Evolutionary conservation across 2,113 vertebrate genomes (phyloP).

Genomic region (Mus pahari): DNA sequence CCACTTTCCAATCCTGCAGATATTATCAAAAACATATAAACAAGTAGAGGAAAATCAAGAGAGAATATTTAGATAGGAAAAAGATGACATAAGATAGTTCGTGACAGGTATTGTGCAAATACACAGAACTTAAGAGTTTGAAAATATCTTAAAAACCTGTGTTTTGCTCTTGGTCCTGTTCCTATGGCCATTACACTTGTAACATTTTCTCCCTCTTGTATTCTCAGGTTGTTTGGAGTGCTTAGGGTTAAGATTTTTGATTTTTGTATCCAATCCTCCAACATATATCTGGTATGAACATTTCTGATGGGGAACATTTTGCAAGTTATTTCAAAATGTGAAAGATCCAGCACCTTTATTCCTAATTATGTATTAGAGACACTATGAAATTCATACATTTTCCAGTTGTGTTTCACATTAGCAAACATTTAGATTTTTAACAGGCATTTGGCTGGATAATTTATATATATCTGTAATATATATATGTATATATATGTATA

Average conservation of each 20-base stretch:
- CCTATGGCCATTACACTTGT: background rate
- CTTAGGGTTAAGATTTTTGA: background rate
- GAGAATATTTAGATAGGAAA: background rate
- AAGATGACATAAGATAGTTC: background rate
- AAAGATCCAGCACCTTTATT: background rate
- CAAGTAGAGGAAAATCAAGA: background rate
- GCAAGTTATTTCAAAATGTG: conserved; percentile 11
- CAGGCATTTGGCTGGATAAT: background rate
- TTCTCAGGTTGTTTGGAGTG: no score
- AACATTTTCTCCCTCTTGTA: background rate
- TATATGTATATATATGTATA: no score
- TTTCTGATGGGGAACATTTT: background rate
- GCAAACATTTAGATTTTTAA: background rate
- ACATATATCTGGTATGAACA: background rate
- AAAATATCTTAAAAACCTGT: background rate
- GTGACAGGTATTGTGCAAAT: background rate
- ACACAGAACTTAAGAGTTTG: background rate
- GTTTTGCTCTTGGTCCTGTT: background rate
- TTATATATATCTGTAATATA: background rate
- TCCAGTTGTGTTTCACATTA: background rate
- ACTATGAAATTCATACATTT: background rate
- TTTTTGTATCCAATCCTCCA: no score
- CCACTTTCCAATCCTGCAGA: background rate
- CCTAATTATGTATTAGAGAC: background rate
- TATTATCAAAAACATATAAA: background rate